Conservation (phyloP, 2,888 invertebrate genomes). For the Priocnemis perturbator region DNA sequence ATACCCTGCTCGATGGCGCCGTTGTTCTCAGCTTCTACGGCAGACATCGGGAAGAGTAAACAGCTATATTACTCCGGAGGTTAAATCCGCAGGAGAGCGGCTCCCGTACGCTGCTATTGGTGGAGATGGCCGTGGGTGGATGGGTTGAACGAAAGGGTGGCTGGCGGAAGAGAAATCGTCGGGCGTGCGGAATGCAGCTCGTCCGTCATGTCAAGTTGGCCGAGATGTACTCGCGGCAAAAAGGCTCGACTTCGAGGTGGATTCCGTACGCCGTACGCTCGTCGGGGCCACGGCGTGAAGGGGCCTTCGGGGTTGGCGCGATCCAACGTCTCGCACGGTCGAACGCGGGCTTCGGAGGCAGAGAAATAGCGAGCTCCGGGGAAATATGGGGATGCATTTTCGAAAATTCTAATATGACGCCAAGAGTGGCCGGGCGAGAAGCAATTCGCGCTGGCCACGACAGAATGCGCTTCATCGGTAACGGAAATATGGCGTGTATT, state of each 20-base stretch:
- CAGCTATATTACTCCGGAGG: slow-evolving; percentile 24
- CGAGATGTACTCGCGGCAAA: slow-evolving; percentile 12
- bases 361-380: slow-evolving; percentile 10
- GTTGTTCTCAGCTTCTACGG: slow-evolving; percentile 50
- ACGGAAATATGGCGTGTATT: no score
- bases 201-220: slow-evolving; percentile 21
- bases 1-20: slow-evolving; percentile 52
- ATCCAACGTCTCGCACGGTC: slow-evolving; percentile 14
- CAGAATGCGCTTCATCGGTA: no score
- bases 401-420: slow-evolving; percentile 2
- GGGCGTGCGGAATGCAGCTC: slow-evolving; percentile 13
- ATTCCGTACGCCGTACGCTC: no score
- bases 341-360: not conserved
- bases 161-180: slow-evolving; percentile 14
- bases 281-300: no score
- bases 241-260: not conserved
- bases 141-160: not conserved
- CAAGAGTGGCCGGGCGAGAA: no score
- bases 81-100: slow-evolving; percentile 21
- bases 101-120: not conserved
- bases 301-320: not conserved
- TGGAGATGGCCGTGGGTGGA: not conserved
- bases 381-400: slow-evolving; percentile 2
- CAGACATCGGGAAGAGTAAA: slow-evolving; percentile 46
- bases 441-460: no score